These are phyloP conservation scores for Nymphalis urticae DNA, from an alignment of 2,888 invertebrate genomes.

Conservation along the genomic window DNA sequence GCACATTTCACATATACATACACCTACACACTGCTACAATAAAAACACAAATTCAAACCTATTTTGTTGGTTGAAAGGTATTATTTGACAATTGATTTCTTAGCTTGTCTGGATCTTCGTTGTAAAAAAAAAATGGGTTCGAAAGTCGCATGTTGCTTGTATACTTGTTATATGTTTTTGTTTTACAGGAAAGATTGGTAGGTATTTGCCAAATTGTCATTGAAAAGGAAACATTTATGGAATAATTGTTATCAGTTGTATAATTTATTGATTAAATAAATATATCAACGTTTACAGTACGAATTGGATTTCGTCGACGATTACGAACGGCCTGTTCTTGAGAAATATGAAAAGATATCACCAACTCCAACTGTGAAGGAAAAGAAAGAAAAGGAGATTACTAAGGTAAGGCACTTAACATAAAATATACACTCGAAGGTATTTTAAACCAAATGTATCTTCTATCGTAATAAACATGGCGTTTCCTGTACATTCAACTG, in stretches of 20 bases:
- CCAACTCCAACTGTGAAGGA: constrained; percentile 71
- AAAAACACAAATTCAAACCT: not conserved
- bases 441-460: too few species aligned
- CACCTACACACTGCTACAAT: constrained; percentile 1
- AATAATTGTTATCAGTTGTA: too few species aligned
- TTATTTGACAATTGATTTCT: not conserved
- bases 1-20: constrained; percentile 14
- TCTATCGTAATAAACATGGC: too few species aligned
- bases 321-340: constrained; percentile 88
- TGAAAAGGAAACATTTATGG: too few species aligned
- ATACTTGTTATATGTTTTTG: constrained; percentile 48
- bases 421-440: too few species aligned
- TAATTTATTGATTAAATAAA: constrained; percentile 9
- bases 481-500: too few species aligned
- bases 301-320: constrained; percentile 83
- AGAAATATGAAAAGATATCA: constrained; percentile 84
- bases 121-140: constrained; percentile 44
- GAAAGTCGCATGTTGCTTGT: constrained; percentile 68
- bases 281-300: constrained; percentile 52
- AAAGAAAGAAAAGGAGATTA: constrained; percentile 72
- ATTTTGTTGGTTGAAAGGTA: too few species aligned
- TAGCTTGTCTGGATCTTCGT: constrained; percentile 45
- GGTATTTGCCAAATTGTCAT: not conserved
- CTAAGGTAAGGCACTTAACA: constrained; percentile 9
- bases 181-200: constrained; percentile 40